A percentile compares a stretch with the other conserved stretches of the same genome.
Conservation (phyloP, 1,140 invertebrate species). For the Oryctes rhinoceros region DNA sequence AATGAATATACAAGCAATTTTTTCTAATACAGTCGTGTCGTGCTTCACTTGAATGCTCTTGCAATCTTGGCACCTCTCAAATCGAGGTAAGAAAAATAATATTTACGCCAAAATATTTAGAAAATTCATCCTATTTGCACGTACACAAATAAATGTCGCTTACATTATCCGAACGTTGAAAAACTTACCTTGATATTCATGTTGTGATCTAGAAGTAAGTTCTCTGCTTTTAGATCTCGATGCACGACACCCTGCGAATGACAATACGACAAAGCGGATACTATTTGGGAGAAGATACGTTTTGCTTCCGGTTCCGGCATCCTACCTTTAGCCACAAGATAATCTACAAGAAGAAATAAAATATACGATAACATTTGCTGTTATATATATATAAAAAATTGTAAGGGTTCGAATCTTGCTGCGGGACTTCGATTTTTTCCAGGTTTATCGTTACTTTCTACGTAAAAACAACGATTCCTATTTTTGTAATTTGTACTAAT, state of each 20-base stretch:
- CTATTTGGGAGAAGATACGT: constrained; percentile 91
- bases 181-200: constrained; percentile 87
- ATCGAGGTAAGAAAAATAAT: background rate
- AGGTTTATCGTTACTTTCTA: too few species aligned
- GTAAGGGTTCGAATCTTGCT: too few species aligned
- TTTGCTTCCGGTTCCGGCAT: constrained; percentile 93
- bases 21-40: background rate
- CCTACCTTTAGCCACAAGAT: constrained; percentile 89
- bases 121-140: background rate
- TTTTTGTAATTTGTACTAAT: too few species aligned
- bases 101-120: background rate
- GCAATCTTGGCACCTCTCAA: background rate
- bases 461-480: too few species aligned
- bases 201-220: constrained; percentile 89
- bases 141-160: background rate
- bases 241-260: constrained; percentile 92
- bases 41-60: background rate
- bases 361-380: too few species aligned
- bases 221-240: constrained; percentile 96
- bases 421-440: too few species aligned
- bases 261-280: constrained; percentile 95
- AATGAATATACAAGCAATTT: too few species aligned
- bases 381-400: too few species aligned
- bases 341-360: constrained; percentile 68
- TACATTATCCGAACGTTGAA: background rate